Conservation (phyloP, 2,797 vertebrate species). For the Masticophis lateralis region DNA sequence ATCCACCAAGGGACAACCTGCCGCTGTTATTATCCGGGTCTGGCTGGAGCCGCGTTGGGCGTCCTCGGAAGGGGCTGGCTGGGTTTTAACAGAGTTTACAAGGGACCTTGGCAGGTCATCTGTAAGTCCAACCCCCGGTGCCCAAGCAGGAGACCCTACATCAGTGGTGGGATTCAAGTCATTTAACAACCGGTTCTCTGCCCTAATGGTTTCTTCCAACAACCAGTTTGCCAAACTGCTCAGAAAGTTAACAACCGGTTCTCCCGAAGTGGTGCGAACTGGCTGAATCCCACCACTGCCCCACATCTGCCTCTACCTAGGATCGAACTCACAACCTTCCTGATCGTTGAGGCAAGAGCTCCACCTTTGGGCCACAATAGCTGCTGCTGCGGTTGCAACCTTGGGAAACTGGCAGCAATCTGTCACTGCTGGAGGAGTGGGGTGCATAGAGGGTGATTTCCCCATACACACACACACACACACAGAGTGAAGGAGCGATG, state of each 20-base stretch:
- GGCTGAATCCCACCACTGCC: no score
- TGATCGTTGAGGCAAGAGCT: neutral
- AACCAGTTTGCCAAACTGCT: no score
- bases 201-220: no score
- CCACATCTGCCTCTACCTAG: neutral
- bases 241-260: no score
- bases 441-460: no score
- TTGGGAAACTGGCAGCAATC: neutral
- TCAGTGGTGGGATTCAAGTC: neutral
- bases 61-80: neutral
- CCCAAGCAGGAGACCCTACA: neutral
- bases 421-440: neutral
- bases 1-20: neutral
- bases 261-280: no score
- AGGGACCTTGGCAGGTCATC: no score
- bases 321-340: neutral
- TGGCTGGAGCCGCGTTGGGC: neutral
- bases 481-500: neutral
- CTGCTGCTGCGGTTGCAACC: no score
- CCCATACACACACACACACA: no score
- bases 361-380: neutral
- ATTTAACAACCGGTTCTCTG: no score
- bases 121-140: no score
- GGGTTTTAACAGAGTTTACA: no score
- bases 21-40: neutral